Evolutionary conservation across 2,888 invertebrate species (phyloP).

Genomic region (Macrosiphum euphorbiae): DNA sequence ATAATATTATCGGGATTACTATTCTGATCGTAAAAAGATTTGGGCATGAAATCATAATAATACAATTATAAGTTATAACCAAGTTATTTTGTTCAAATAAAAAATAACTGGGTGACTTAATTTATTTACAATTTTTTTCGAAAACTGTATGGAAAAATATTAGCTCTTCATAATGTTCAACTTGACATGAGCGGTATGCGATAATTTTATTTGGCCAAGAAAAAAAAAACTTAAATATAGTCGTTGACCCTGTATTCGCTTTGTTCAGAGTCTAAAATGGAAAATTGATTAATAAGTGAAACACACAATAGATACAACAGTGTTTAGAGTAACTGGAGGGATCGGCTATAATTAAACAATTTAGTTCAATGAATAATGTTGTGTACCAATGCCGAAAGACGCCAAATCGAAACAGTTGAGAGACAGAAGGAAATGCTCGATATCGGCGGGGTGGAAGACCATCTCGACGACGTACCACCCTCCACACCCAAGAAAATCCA

Average conservation of each 20-base stretch:
- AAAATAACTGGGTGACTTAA: neutral
- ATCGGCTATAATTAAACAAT: neutral
- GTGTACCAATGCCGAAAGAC: neutral
- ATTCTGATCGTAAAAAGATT: neutral
- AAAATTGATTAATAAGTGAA: neutral
- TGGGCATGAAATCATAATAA: neutral
- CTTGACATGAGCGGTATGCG: neutral
- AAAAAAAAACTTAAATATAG: neutral
- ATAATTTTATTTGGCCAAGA: neutral
- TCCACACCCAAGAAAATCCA: neutral
- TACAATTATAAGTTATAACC: no score
- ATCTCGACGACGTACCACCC: neutral
- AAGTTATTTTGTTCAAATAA: neutral
- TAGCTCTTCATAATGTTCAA: neutral
- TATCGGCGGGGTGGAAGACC: neutral
- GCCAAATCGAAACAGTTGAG: neutral
- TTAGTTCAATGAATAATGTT: neutral
- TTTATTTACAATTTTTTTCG: neutral
- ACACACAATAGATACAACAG: neutral
- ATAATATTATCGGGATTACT: neutral
- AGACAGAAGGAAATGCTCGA: neutral
- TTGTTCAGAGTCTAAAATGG: neutral
- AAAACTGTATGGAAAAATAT: neutral
- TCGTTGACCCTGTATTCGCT: neutral
- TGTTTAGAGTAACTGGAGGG: neutral